Percentiles rank a stretch among this genome's conserved stretches.
These are phyloP conservation scores for Leptinotarsa undecemlineata DNA, from an alignment of 1,140 invertebrate genomes.

Conservation along the genomic window DNA sequence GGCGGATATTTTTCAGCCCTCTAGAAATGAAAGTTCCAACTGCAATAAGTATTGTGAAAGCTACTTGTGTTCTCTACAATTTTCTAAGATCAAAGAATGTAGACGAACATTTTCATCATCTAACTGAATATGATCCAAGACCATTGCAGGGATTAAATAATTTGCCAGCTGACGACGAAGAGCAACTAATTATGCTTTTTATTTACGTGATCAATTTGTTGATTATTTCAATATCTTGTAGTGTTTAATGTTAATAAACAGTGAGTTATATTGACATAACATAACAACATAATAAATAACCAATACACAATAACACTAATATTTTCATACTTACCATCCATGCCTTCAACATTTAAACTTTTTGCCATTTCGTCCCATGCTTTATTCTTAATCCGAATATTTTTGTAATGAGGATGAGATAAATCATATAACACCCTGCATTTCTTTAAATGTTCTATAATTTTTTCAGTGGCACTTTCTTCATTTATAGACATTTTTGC, in stretches of 20 bases:
- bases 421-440: conserved; percentile 28
- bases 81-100: conserved; percentile 32
- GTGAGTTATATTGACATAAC: background rate
- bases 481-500: conserved; percentile 2
- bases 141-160: background rate
- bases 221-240: background rate
- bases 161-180: background rate
- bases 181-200: background rate
- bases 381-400: conserved; percentile 16
- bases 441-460: conserved; percentile 30
- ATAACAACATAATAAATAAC: background rate
- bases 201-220: background rate
- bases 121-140: background rate
- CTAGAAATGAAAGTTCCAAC: background rate
- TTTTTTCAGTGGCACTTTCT: conserved; percentile 22
- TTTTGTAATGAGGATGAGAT: conserved; percentile 27
- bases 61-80: conserved; percentile 47
- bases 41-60: conserved; percentile 40
- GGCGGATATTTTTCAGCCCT: conserved; percentile 43
- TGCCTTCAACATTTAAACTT: background rate
- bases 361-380: conserved; percentile 1
- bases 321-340: background rate
- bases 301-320: background rate
- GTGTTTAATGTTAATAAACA: background rate
- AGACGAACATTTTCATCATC: background rate